Percentiles rank a stretch among this genome's conserved stretches.
Conservation (phyloP, 1,140 invertebrate genomes). For the Drosophila watanabei region DNA sequence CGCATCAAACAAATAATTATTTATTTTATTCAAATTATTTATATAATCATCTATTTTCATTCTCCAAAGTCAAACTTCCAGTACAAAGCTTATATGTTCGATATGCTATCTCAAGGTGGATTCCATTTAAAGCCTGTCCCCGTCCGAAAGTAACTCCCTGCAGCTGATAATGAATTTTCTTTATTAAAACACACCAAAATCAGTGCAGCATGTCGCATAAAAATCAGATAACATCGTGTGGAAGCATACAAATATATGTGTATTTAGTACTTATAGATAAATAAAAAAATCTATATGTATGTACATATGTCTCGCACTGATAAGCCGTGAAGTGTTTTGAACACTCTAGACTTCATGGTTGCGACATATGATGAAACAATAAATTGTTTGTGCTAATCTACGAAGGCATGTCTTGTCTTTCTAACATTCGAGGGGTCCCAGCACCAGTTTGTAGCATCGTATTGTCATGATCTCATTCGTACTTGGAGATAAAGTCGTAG, state of each 20-base stretch:
- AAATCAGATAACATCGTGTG: neutral
- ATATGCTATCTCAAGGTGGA: neutral
- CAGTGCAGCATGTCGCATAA: neutral
- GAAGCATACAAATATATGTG: neutral
- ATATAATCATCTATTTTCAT: neutral
- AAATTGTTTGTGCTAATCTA: conserved; percentile 52
- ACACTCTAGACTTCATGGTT: conserved; percentile 21
- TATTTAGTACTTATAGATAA: conserved; percentile 12
- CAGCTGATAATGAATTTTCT: neutral
- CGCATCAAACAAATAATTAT: neutral
- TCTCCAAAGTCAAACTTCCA: neutral
- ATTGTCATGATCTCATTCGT: conserved; percentile 46
- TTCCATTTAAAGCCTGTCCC: neutral
- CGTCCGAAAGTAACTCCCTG: neutral
- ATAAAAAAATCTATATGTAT: neutral
- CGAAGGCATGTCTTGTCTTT: conserved; percentile 2
- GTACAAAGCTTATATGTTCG: neutral
- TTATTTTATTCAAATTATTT: neutral
- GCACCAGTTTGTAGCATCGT: conserved; percentile 1
- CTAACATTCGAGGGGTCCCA: conserved; percentile 20
- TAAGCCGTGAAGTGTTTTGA: conserved; percentile 14
- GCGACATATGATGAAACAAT: conserved; percentile 36
- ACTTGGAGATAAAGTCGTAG: conserved; percentile 82
- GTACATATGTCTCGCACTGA: neutral
- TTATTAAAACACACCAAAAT: neutral